Evolutionary conservation across 2,888 invertebrate genomes (phyloP), one percentile per base, ranked within the genome.

Genomic region (Chymomyza amoena): DNA sequence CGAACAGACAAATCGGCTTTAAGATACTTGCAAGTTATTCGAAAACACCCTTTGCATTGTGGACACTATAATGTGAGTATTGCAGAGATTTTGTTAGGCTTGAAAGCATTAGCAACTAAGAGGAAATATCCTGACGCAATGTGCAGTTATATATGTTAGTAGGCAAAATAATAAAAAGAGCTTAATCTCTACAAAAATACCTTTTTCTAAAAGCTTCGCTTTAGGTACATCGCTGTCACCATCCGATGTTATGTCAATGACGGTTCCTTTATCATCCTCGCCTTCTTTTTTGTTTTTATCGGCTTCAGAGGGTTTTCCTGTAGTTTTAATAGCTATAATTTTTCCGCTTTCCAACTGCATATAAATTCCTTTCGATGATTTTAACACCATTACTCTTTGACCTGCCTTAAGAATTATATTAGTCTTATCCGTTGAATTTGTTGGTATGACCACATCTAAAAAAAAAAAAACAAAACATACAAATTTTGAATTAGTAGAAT

Each of bases 351-450:
- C 97, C 59, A 98, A 92, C 85, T 98, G 96, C 95, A 99, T 97
- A 92, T 98, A 98, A 78, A 98, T 98, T 61, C 98, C 98, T 92
- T 98, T 98, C 0, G 97, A 96, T 7, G 98, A 98, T 91, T 98
- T 97, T 52, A 99, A 93, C 5, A 99, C 97, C 94, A 98, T 96
- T 0, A 99, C 98, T 81, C 97, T 95, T 90, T 98, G 97, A 0
- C 98, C 98, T 0, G 98, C 97, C 89, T 97, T 97, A 64, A 99
- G 93, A 16, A 97, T 96, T 73, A 98, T 97, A 81, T 96, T 97
- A 7, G 96, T 95, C 89, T 97, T 96, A 81, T 97, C 97, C 0
- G 96, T 96, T 15, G 97, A 96, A 90, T 97, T 97, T 0, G 97
- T 98, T 4, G 97, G 97, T 89, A 97, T 98, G 13, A 97, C 97